phyloP scores from a whole-genome alignment of 1,140 invertebrate species.

The Leptopilina boulardi region DNA sequence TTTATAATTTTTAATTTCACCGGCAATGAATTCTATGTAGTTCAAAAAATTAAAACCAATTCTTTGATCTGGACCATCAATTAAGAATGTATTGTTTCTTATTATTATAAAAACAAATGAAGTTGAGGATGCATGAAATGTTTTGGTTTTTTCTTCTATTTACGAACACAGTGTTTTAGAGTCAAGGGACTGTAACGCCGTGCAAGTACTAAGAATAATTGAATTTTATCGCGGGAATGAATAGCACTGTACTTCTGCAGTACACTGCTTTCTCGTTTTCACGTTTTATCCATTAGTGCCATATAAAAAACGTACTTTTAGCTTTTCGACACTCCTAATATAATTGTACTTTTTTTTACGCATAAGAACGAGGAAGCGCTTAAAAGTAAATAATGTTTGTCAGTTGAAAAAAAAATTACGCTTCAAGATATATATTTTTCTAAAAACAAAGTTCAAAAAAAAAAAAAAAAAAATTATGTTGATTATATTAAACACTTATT shows the following conservation, averaged over 20 bases:
- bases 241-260: neutral
- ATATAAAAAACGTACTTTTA: neutral
- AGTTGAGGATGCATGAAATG: neutral
- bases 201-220: neutral
- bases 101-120: neutral
- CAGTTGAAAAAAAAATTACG: no score
- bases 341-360: neutral
- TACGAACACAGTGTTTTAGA: neutral
- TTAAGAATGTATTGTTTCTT: no score
- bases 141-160: neutral
- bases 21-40: no score
- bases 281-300: neutral
- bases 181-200: neutral
- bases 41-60: no score
- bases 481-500: no score
- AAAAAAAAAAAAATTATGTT: no score
- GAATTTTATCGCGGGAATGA: neutral
- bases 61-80: no score
- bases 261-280: constrained; percentile 1
- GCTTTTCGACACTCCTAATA: neutral
- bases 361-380: neutral
- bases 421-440: no score
- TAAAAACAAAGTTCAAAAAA: no score
- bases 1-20: no score
- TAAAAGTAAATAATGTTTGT: no score